Conservation (phyloP, 2,797 vertebrate species). For the Chaetophractus vellerosus region DNA sequence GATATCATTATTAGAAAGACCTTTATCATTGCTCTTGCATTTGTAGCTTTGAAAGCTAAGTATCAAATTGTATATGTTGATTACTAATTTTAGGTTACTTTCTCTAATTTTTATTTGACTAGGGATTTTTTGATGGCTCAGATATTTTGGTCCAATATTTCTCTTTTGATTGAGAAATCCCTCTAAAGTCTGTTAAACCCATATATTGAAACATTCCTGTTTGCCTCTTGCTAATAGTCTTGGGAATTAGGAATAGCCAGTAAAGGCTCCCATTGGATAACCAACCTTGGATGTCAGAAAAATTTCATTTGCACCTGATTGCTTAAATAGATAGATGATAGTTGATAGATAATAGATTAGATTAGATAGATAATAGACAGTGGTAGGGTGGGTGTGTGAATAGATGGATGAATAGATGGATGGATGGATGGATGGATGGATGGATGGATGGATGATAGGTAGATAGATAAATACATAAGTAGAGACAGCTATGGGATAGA, state of each 20-base stretch:
- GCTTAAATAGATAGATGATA: background rate
- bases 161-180: background rate
- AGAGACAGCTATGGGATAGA: background rate
- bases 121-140: background rate
- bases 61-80: background rate
- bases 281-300: background rate
- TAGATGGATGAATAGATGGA: too few species aligned
- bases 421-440: background rate
- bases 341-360: background rate
- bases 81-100: background rate
- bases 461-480: background rate
- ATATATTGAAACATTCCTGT: conserved; percentile 16
- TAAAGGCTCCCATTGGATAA: background rate
- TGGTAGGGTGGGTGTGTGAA: too few species aligned
- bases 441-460: background rate
- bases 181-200: background rate
- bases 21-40: background rate
- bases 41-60: background rate
- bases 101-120: background rate
- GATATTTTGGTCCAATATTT: background rate
- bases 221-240: background rate
- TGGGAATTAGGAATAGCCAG: background rate
- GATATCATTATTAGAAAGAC: background rate
- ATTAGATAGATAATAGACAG: too few species aligned
- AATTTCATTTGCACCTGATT: background rate